These are phyloP conservation scores for Amorpha juglandis DNA, from an alignment of 2,888 invertebrate genomes.

Conservation along the genomic window DNA sequence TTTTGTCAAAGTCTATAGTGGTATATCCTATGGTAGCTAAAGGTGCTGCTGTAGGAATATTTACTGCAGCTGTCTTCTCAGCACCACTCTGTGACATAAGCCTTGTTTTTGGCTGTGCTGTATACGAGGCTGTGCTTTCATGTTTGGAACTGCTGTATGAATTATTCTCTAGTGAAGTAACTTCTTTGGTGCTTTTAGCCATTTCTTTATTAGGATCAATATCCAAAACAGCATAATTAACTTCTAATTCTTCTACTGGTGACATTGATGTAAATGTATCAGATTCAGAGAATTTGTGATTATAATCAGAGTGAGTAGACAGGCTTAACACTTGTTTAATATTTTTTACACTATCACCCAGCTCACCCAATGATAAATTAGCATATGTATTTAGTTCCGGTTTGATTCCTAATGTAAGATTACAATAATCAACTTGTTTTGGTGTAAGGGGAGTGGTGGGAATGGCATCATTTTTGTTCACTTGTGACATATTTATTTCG, in stretches of 20 bases:
- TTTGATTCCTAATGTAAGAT: slow-evolving; percentile 61
- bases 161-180: slow-evolving; percentile 63
- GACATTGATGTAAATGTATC: slow-evolving; percentile 74
- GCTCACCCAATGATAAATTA: slow-evolving; percentile 70
- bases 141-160: slow-evolving; percentile 63
- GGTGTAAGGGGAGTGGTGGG: slow-evolving; percentile 70
- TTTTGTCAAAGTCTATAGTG: slow-evolving; percentile 97
- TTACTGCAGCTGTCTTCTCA: slow-evolving; percentile 53
- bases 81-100: slow-evolving; percentile 67
- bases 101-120: slow-evolving; percentile 60
- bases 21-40: slow-evolving; percentile 89
- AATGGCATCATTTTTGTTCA: slow-evolving; percentile 54
- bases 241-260: slow-evolving; percentile 69
- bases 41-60: slow-evolving; percentile 81
- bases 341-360: slow-evolving; percentile 61
- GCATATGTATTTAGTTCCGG: slow-evolving; percentile 72
- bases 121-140: slow-evolving; percentile 61
- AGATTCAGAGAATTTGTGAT: slow-evolving; percentile 73
- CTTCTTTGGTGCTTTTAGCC: slow-evolving; percentile 51
- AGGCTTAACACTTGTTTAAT: slow-evolving; percentile 53
- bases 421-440: slow-evolving; percentile 73
- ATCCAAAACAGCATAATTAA: slow-evolving; percentile 93
- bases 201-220: slow-evolving; percentile 85
- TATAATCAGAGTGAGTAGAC: slow-evolving; percentile 51
- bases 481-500: slow-evolving; percentile 53